Conservation (phyloP, 2,113 vertebrate species). For the Psittacus erithacus region DNA sequence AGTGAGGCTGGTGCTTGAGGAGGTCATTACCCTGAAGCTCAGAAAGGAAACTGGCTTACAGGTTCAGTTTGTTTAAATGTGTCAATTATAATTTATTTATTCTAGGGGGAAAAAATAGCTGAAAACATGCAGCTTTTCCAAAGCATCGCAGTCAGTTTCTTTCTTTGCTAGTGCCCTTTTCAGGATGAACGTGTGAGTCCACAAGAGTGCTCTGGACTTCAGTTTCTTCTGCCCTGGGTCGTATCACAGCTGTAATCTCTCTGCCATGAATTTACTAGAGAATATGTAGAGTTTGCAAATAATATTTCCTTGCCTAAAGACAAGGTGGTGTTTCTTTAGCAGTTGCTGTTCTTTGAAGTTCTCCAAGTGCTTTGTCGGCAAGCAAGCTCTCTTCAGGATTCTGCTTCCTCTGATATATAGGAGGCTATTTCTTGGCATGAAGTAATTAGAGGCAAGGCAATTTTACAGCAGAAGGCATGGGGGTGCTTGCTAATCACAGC, state of each 20-base stretch:
- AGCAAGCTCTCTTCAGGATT: neutral
- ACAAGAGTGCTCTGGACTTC: neutral
- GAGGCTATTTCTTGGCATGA: conserved; percentile 8
- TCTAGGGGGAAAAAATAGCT: accelerated
- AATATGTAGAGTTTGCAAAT: neutral
- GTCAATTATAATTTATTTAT: neutral
- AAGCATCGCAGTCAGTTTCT: accelerated
- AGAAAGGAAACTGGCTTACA: neutral
- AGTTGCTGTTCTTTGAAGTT: neutral
- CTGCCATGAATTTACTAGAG: neutral
- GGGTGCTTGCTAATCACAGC: neutral
- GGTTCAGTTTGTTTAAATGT: neutral
- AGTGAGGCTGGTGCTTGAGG: neutral
- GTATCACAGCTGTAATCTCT: neutral
- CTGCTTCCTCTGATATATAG: neutral
- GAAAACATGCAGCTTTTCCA: neutral
- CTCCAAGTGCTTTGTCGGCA: neutral
- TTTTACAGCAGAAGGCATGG: neutral
- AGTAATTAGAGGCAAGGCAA: neutral
- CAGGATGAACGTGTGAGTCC: neutral
- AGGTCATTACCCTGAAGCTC: neutral
- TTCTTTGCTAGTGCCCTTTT: neutral
- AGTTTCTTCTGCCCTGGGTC: neutral
- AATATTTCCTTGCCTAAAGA: neutral
- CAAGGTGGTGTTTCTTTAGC: neutral